Conservation (phyloP, 2,113 vertebrate species). For the Larimichthys polyactis region DNA sequence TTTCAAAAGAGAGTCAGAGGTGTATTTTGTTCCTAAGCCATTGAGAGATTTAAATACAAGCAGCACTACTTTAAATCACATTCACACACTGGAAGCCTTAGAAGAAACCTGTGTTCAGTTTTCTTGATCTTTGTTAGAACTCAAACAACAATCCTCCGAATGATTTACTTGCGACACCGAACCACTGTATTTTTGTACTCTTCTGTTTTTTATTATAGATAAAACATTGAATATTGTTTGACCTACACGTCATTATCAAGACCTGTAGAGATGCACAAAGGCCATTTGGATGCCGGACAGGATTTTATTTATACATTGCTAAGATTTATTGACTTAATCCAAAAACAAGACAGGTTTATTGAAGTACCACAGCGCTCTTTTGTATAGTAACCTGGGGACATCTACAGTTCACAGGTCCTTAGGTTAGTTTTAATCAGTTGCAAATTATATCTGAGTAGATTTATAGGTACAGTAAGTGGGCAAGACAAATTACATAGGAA, state of each 20-base stretch:
- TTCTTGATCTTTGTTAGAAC: too few relatives aligned
- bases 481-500: constrained; percentile 72
- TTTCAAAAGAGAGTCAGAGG: too few relatives aligned
- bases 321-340: constrained; percentile 1
- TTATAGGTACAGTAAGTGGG: constrained; percentile 66
- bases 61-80: too few relatives aligned
- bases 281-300: neutral
- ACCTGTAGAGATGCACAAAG: neutral
- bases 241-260: neutral
- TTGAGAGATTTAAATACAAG: too few relatives aligned
- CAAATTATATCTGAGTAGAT: constrained; percentile 65
- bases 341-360: neutral
- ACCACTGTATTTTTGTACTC: neutral
- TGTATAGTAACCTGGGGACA: neutral
- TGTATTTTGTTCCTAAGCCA: too few relatives aligned
- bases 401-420: constrained; percentile 25
- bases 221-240: neutral
- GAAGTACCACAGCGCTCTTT: neutral
- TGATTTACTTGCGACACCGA: neutral
- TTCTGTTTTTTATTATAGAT: neutral
- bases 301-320: constrained; percentile 2
- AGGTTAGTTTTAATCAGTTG: constrained; percentile 65
- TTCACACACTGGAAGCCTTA: too few relatives aligned
- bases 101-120: too few relatives aligned
- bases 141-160: neutral